These are phyloP conservation scores for Strigops habroptila DNA, from an alignment of 2,113 vertebrate species.

Conservation along the genomic window DNA sequence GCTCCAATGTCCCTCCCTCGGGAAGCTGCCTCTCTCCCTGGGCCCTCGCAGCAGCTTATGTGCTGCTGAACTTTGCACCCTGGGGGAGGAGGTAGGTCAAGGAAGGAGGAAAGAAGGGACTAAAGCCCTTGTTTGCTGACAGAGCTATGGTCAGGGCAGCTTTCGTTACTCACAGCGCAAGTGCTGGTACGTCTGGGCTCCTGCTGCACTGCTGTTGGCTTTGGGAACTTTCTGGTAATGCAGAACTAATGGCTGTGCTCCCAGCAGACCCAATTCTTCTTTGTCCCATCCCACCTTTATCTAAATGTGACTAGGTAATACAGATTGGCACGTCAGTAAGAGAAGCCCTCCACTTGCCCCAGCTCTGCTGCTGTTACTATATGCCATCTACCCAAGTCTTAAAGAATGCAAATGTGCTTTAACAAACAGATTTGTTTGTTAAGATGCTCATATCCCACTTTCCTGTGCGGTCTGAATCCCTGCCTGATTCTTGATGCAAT, in stretches of 20 bases:
- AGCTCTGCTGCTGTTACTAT: background rate
- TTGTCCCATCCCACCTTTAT: background rate
- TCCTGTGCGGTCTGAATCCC: background rate
- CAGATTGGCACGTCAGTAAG: background rate
- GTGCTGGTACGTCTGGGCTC: background rate
- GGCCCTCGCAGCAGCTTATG: background rate
- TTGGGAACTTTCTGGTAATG: background rate
- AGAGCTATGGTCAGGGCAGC: background rate
- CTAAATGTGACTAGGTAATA: background rate
- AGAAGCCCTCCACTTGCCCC: background rate
- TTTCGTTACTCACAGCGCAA: background rate
- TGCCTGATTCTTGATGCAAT: background rate
- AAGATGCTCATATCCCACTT: background rate
- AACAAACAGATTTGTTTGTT: background rate
- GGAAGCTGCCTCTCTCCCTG: background rate
- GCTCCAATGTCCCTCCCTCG: fast-evolving
- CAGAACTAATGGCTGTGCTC: background rate
- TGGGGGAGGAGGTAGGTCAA: background rate
- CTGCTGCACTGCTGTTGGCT: background rate
- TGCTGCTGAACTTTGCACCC: background rate
- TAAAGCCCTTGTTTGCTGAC: background rate
- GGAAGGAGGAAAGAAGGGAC: background rate
- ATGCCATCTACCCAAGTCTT: background rate
- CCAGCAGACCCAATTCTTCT: background rate
- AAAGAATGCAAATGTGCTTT: background rate